These are phyloP conservation scores for Salvator merianae DNA, from an alignment of 2,113 vertebrate species.

Conservation along the genomic window DNA sequence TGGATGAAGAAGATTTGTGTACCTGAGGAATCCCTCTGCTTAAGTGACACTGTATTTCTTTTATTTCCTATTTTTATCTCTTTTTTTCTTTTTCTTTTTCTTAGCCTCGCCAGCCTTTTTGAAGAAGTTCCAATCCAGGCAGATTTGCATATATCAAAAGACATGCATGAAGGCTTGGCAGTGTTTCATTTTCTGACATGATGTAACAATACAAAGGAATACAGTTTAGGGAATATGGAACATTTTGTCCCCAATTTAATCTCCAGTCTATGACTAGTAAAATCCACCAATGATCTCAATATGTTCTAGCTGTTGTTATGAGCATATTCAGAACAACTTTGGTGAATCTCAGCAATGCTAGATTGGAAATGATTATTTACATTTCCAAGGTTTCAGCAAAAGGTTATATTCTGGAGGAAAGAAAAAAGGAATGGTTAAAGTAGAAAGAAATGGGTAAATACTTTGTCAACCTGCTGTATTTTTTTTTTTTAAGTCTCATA, in stretches of 20 bases:
- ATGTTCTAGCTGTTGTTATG: background rate
- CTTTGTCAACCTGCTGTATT: background rate
- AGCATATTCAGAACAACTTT: no score
- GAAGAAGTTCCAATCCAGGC: background rate
- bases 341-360: background rate
- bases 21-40: constrained; percentile 6
- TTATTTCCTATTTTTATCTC: no score
- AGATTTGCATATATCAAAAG: constrained; percentile 33
- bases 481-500: background rate
- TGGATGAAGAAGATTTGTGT: constrained; percentile 19
- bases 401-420: background rate
- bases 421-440: no score
- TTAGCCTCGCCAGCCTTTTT: background rate
- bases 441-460: background rate
- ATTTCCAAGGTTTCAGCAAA: no score
- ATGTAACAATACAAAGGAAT: constrained; percentile 14
- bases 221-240: constrained; percentile 1
- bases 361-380: no score
- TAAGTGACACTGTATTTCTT: background rate
- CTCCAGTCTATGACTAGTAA: background rate
- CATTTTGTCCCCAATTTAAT: background rate
- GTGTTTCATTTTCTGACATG: background rate
- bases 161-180: constrained; percentile 2
- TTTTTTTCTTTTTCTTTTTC: background rate
- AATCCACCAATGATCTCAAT: background rate